phyloP scores from a whole-genome alignment of 2,113 vertebrate genomes.

The Glaucidium brasilianum region DNA sequence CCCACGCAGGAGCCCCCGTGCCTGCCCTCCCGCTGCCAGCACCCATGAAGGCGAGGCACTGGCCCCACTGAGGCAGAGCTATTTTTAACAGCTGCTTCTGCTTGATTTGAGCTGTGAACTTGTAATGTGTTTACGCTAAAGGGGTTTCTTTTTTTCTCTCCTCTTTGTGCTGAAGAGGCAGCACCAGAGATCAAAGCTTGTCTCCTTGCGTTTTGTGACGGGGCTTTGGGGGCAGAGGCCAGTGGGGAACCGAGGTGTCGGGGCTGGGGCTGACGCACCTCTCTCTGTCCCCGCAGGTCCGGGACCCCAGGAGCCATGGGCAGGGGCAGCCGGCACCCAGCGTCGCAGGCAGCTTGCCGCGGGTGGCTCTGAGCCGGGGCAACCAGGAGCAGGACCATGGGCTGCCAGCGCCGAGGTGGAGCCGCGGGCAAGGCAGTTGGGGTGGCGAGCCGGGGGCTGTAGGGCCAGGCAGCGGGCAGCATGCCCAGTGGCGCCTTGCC shows the following conservation, averaged over 20 bases:
- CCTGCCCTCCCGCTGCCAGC: neutral
- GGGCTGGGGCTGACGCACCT: neutral
- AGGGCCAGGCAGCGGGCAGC: neutral
- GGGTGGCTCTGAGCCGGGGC: neutral
- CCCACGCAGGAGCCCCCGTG: rapidly evolving
- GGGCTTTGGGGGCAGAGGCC: neutral
- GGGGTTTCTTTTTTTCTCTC: constrained; percentile 37
- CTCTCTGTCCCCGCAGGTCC: constrained; percentile 28
- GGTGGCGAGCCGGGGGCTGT: neutral
- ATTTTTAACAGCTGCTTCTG: constrained; percentile 59
- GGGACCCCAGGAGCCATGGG: neutral
- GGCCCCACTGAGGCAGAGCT: constrained; percentile 5
- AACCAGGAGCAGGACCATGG: neutral
- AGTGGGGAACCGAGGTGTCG: neutral
- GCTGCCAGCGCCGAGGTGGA: neutral
- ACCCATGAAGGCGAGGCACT: neutral
- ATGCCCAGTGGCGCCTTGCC: neutral
- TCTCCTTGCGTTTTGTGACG: constrained; percentile 11
- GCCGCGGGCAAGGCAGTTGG: neutral
- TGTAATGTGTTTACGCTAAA: constrained; percentile 45
- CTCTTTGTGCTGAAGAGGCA: constrained; percentile 43
- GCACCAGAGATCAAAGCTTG: constrained; percentile 22
- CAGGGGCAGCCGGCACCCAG: neutral
- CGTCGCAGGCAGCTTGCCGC: neutral
- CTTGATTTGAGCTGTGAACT: constrained; percentile 56